Percentiles rank a stretch among this genome's conserved stretches.
These are phyloP conservation scores for Tipula confusa DNA, from an alignment of 2,888 invertebrate genomes.

Conservation along the genomic window DNA sequence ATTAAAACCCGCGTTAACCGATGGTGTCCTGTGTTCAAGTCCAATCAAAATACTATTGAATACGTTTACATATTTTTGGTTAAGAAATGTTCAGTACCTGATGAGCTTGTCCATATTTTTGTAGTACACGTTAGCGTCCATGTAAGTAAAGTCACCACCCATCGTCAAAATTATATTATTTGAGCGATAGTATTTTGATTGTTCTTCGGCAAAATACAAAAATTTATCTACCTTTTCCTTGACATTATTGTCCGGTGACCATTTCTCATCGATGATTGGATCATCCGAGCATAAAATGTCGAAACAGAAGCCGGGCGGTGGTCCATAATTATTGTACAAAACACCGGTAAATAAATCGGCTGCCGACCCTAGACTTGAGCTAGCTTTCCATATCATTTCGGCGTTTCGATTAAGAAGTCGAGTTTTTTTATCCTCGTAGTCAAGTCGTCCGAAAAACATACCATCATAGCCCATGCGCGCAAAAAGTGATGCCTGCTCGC, in stretches of 20 bases:
- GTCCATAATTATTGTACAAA: slow-evolving; percentile 74
- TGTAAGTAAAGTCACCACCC: slow-evolving; percentile 89
- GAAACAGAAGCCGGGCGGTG: slow-evolving; percentile 90
- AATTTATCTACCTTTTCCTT: slow-evolving; percentile 59
- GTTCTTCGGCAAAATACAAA: slow-evolving; percentile 53
- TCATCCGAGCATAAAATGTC: slow-evolving; percentile 80
- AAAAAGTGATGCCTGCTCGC: slow-evolving; percentile 77
- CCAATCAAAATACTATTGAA: slow-evolving; percentile 12
- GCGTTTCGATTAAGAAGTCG: slow-evolving; percentile 59
- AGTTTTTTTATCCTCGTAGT: slow-evolving; percentile 73
- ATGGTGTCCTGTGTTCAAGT: not conserved
- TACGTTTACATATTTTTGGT: not conserved
- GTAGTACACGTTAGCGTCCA: slow-evolving; percentile 75
- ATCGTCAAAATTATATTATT: slow-evolving; percentile 79
- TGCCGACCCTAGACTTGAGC: slow-evolving; percentile 56
- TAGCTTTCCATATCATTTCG: slow-evolving; percentile 82
- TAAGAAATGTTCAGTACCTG: slow-evolving; percentile 43
- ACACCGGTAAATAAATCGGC: slow-evolving; percentile 79
- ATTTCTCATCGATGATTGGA: slow-evolving; percentile 79
- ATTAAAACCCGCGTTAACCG: not conserved
- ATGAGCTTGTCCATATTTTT: slow-evolving; percentile 83
- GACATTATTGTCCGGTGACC: slow-evolving; percentile 79
- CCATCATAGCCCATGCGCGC: slow-evolving; percentile 87
- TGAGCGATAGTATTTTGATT: slow-evolving; percentile 59
- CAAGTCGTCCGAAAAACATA: slow-evolving; percentile 78